Percentiles rank a stretch among this genome's conserved stretches.
Conservation (phyloP, 2,888 invertebrate species). For the Troilus luridus region DNA sequence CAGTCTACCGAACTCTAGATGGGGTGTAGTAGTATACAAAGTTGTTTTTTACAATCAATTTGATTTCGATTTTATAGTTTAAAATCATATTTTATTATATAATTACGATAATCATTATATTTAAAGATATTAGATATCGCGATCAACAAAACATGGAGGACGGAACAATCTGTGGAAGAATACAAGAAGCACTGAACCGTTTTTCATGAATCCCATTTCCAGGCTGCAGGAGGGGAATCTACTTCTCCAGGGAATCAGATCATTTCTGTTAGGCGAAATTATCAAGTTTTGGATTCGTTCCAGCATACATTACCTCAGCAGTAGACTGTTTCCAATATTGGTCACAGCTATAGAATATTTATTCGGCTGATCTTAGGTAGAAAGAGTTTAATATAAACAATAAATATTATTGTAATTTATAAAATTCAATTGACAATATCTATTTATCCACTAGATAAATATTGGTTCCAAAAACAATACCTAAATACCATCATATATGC, state of each 20-base stretch:
- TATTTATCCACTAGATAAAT: no score
- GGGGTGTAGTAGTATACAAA: no score
- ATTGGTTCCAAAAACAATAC: no score
- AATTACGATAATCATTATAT: not conserved
- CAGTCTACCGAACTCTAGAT: no score
- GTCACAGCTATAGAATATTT: not conserved
- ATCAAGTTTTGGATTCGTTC: slow-evolving; percentile 33
- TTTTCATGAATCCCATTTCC: slow-evolving; percentile 8
- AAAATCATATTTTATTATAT: no score
- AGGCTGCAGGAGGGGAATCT: not conserved
- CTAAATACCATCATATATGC: no score
- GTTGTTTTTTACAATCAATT: no score
- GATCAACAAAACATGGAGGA: not conserved
- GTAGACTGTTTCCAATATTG: not conserved
- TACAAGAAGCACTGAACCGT: not conserved
- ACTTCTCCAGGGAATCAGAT: not conserved
- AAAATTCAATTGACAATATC: not conserved
- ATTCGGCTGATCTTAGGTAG: not conserved
- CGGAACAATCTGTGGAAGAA: not conserved
- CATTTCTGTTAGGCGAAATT: not conserved
- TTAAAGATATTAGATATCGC: not conserved
- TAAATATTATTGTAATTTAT: not conserved
- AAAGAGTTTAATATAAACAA: not conserved
- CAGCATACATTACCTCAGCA: not conserved
- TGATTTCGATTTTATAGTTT: no score